phyloP scores from a whole-genome alignment of 2,113 vertebrate species.

The Todiramphus saurophagus region DNA sequence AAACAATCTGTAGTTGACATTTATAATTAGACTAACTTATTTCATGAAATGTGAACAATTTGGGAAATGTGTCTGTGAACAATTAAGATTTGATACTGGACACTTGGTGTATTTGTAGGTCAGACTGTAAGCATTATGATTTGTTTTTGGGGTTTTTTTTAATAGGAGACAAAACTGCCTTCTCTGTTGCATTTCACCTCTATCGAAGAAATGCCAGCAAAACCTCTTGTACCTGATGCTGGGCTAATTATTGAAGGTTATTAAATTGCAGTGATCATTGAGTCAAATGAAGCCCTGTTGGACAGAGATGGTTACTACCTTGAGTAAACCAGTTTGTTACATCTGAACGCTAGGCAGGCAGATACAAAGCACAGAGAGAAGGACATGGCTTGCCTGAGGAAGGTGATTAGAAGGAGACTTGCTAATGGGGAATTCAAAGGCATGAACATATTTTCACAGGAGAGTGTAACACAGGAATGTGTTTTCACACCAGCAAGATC shows the following conservation, averaged over 20 bases:
- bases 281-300: neutral
- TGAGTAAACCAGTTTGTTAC: neutral
- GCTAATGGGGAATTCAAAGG: conserved; percentile 26
- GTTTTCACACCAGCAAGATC: neutral
- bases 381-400: neutral
- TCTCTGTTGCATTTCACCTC: neutral
- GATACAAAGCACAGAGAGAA: neutral
- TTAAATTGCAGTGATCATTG: neutral
- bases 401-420: neutral
- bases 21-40: conserved; percentile 32
- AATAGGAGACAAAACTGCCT: neutral
- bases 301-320: neutral
- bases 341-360: neutral
- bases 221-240: neutral
- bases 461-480: neutral
- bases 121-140: neutral
- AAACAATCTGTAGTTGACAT: conserved; percentile 54
- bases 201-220: neutral
- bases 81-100: neutral
- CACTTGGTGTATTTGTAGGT: neutral
- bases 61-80: neutral
- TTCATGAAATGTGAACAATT: neutral
- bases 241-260: neutral
- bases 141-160: neutral
- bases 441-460: neutral